Evolutionary conservation across 1,140 invertebrate species (phyloP), one percentile per base, ranked within the genome.

Genomic region (Dreissena polymorpha): DNA sequence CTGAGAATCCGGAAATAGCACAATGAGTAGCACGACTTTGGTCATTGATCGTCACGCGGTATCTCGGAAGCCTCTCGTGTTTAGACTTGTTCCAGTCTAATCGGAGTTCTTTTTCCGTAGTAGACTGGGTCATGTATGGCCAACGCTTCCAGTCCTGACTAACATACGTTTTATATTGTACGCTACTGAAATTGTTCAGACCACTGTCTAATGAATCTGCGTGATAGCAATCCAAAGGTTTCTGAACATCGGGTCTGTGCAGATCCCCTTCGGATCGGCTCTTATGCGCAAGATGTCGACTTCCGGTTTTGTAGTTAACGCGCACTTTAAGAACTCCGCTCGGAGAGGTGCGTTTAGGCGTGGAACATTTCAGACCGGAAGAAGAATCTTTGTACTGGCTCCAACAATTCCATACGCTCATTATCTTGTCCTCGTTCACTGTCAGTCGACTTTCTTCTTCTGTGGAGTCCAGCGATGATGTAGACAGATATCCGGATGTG

Each of bases 391-490:
- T 60, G 16, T 72, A 10, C 23, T 64, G 18, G 21, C 68, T 57
- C 68, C 55, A 64, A 23, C 70, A 57, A 25, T 27, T 71, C 78
- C 78, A 80, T n/a, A 80, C 55, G 12, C 53, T 60, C 21, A 80
- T 72, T n/a, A 80, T 68, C 27, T 80, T 80, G 55, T 71, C 53
- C 13, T 65, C 78, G 53, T 72, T 80, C 23, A 23, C 55, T 8
- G 72, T 49, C 53, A 80, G 53, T 50, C 78, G 68, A 51, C 64
- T 80, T 60, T 80, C 78, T n/a, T 80, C 78, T 51, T 68, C 69
- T n/a, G 78, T 72, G 13, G 78, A 80, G 50, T 80, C 78, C 25
- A 80, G 72, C 0, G 78, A 80, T 49, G 78, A 80, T 3, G 76
- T 69, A 13, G 78, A 80, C 25, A 80, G 18, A 60, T 80, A 80